Conservation (phyloP, 2,113 vertebrate genomes). For the Nibea coibor region DNA sequence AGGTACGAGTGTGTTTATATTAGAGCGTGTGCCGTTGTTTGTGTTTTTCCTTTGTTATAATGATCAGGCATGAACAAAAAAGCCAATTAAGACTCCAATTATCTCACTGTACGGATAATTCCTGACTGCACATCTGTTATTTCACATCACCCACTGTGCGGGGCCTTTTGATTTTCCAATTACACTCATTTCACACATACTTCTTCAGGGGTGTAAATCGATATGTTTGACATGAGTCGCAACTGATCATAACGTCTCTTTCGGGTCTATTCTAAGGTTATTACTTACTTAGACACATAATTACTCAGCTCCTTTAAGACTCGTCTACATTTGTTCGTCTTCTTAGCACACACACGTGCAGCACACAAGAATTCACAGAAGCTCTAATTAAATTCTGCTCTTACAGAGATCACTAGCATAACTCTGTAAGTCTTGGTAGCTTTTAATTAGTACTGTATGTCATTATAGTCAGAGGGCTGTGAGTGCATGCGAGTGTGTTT, state of each 20-base stretch:
- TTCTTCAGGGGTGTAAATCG: constrained; percentile 17
- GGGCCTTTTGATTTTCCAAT: not conserved
- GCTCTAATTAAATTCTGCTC: constrained; percentile 54
- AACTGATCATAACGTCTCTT: constrained; percentile 3
- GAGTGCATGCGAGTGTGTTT: constrained; percentile 12
- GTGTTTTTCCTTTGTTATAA: constrained; percentile 8
- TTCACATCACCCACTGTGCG: not conserved
- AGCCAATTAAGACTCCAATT: constrained; percentile 14
- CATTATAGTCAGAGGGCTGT: constrained; percentile 34
- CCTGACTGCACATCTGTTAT: constrained; percentile 13
- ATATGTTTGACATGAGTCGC: constrained; percentile 3
- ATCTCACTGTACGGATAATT: constrained; percentile 39
- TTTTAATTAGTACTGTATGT: constrained; percentile 53
- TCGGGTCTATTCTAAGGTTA: not conserved
- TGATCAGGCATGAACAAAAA: constrained; percentile 23
- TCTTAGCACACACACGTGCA: constrained; percentile 8
- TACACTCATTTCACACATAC: not conserved
- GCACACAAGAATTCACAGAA: constrained; percentile 19
- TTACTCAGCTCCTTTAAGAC: not conserved
- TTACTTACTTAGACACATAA: not conserved
- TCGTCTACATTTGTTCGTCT: not conserved
- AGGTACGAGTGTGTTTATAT: not conserved
- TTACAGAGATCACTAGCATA: constrained; percentile 50
- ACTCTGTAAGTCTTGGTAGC: constrained; percentile 40
- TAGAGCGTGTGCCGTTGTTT: constrained; percentile 1